Evolutionary conservation across 2,113 vertebrate genomes (phyloP), one percentile per base, ranked within the genome.

Genomic region (Morphnarchus princeps): DNA sequence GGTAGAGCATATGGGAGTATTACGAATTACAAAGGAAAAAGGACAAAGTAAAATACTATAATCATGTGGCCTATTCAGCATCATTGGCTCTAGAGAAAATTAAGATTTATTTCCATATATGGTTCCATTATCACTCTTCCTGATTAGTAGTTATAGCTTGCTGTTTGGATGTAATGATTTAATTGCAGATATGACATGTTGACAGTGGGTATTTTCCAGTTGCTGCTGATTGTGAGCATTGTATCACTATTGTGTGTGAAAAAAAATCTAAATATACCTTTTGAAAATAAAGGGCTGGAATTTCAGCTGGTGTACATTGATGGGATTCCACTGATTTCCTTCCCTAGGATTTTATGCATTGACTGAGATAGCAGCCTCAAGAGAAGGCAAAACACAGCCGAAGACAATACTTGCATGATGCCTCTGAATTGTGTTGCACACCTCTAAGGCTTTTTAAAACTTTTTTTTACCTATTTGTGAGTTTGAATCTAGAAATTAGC

Each of bases 81-180:
- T 72, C 73, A 70, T 34, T 90, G 3, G 31, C 57, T 95, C 54
- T 67, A 82, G 74, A 82, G 55, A 91, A 90, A 97, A 96, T 95
- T 29, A 89, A 87, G 89, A 93, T 91, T 92, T 94, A 84, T 97
- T 93, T 94, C 73, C 58, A 52, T 79, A 34, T 76, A 49, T 87
- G 58, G 58, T 80, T 83, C 65, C n/a, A 81, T 26, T 94, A 87
- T 94, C 32, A 59, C 19, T 91, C 69, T 78, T 97, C 72, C 72
- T 96, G 74, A 94, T 85, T 90, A 93, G 77, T 81, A 82, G 92
- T 94, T 97, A 89, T 9, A 88, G 73, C 67, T 83, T 82, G 42
- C 72, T 95, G 81, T 94, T 96, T 86, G 52, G 77, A 80, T 84
- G 55, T 93, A 95, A 91, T 95, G 80, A 66, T 97, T 96, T 97